Conservation (phyloP, 2,113 vertebrate genomes). For the Pseudolaguvia tuberculata region DNA sequence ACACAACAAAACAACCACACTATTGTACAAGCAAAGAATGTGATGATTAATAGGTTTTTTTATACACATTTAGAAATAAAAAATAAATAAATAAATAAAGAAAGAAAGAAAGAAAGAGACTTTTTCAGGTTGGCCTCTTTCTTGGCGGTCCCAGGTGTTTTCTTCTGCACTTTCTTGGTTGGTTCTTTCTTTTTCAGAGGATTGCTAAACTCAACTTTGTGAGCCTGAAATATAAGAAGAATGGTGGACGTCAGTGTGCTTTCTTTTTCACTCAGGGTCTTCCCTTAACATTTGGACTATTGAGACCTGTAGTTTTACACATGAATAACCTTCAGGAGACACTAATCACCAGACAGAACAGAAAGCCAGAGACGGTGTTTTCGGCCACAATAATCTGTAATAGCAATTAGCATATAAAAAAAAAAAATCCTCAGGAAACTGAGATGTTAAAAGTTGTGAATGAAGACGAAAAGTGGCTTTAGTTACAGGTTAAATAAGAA, state of each 20-base stretch:
- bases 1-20: not conserved
- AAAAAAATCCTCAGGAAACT: slow-evolving; percentile 29
- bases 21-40: too few species aligned
- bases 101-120: slow-evolving; percentile 16
- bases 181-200: slow-evolving; percentile 60
- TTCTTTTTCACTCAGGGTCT: too few species aligned
- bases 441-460: not conserved
- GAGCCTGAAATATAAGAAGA: slow-evolving; percentile 54
- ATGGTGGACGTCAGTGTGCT: not conserved
- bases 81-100: too few species aligned
- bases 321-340: slow-evolving; percentile 3
- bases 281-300: too few species aligned
- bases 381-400: slow-evolving; percentile 5
- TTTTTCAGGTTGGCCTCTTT: slow-evolving; percentile 56
- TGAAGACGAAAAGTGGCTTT: slow-evolving; percentile 1
- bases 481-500: not conserved
- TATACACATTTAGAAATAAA: not conserved
- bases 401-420: slow-evolving; percentile 25
- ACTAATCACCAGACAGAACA: not conserved
- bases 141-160: slow-evolving; percentile 36
- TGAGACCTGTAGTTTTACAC: not conserved
- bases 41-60: too few species aligned
- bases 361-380: slow-evolving; percentile 17
- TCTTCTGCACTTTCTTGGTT: slow-evolving; percentile 49
- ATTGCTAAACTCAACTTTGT: slow-evolving; percentile 61